phyloP scores from a whole-genome alignment of 2,113 vertebrate genomes.

The Epinephelus lanceolatus region DNA sequence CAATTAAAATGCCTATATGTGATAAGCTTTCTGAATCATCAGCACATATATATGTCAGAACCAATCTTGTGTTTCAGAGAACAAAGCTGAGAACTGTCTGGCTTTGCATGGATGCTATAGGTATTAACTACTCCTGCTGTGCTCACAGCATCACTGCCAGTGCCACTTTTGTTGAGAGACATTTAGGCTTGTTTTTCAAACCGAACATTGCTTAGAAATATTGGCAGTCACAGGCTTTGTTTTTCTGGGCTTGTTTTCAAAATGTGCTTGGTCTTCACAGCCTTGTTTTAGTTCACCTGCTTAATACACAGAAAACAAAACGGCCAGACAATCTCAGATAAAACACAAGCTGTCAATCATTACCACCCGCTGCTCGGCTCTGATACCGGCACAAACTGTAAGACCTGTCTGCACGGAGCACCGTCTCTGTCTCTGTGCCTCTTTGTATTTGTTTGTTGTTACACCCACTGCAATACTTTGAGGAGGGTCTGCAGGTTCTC shows the following conservation, averaged over 20 bases:
- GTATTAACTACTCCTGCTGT: slow-evolving; percentile 36
- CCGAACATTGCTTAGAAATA: slow-evolving; percentile 47
- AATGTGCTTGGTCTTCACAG: slow-evolving; percentile 53
- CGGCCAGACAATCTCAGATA: slow-evolving; percentile 49
- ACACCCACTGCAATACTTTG: neutral
- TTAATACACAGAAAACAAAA: slow-evolving; percentile 64
- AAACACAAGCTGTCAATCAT: slow-evolving; percentile 66
- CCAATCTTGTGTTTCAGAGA: neutral
- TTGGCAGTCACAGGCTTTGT: slow-evolving; percentile 52
- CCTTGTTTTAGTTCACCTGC: slow-evolving; percentile 63
- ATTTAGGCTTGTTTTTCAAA: slow-evolving; percentile 47
- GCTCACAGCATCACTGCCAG: slow-evolving; percentile 25
- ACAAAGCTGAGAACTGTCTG: neutral
- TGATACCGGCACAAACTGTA: slow-evolving; percentile 24
- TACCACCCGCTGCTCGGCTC: slow-evolving; percentile 40
- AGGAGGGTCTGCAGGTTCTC: neutral
- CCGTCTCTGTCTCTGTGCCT: neutral
- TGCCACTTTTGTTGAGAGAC: slow-evolving; percentile 36
- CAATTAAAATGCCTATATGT: neutral
- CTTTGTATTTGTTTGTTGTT: slow-evolving; percentile 8
- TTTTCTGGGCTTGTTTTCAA: slow-evolving; percentile 67
- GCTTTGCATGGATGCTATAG: neutral
- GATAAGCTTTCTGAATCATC: neutral
- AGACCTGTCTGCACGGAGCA: slow-evolving; percentile 33
- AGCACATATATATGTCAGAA: neutral